Percentiles rank a stretch among this genome's conserved stretches.
These are phyloP conservation scores for Hypercompe scribonia DNA, from an alignment of 2,888 invertebrate species.

Conservation along the genomic window DNA sequence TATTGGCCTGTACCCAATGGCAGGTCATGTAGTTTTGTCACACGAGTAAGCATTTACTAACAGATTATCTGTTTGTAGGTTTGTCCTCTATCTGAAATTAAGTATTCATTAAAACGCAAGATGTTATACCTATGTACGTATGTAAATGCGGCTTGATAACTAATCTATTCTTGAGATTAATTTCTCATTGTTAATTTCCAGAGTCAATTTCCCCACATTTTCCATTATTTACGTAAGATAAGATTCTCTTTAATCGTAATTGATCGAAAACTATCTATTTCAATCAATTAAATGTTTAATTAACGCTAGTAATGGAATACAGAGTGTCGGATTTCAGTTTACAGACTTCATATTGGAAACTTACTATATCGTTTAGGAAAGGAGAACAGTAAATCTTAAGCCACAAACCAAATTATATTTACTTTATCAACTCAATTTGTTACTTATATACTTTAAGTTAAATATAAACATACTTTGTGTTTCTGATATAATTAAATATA, in stretches of 20 bases:
- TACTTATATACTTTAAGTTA: not conserved
- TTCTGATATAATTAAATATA: too few species aligned
- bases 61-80: too few species aligned
- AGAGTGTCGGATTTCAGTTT: constrained; percentile 15
- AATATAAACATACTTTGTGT: not conserved
- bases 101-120: not conserved
- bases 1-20: too few species aligned
- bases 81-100: not conserved
- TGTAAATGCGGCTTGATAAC: not conserved
- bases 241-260: constrained; percentile 24
- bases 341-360: constrained; percentile 7
- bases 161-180: constrained; percentile 1
- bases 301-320: constrained; percentile 29
- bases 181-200: not conserved
- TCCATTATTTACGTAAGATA: constrained; percentile 17
- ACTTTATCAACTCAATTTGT: not conserved
- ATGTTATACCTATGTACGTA: not conserved
- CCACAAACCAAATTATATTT: not conserved
- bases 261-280: constrained; percentile 41
- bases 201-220: constrained; percentile 1
- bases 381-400: not conserved
- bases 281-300: constrained; percentile 41
- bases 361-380: not conserved
- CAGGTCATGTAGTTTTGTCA: too few species aligned
- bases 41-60: too few species aligned